Evolutionary conservation across 2,888 invertebrate species (phyloP), one percentile per base, ranked within the genome.

Genomic region (Polymixis lichenea): DNA sequence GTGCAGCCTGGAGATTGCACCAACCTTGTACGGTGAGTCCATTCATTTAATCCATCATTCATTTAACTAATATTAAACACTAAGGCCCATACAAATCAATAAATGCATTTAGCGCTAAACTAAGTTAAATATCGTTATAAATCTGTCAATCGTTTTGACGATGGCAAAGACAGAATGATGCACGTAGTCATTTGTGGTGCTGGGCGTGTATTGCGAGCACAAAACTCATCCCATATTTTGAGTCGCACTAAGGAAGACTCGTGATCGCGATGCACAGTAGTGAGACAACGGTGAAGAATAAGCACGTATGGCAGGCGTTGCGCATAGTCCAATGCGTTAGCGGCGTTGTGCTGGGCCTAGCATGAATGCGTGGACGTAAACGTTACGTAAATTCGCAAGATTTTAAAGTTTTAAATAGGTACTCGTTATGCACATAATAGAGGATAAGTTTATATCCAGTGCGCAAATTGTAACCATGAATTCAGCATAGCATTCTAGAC

Each of bases 21-120:
- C 87, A 98, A 98, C 93, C 97, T 98, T 83, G 98, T 98, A 82
- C 97, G 97, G 98, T 98, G 92, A 86, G 83, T 51, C 9, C 19
- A 22, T 0, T 15, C 2, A 71, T n/a, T n/a, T n/a, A n/a, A n/a
- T n/a, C n/a, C n/a, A 28, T 51, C 15, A 49, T 61, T 61, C n/a
- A 22, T 38, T 6, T 19, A n/a, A 17, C 3, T 28, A 13, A 25
- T 22, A 38, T 51, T 28, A 53, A 15, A 43, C n/a, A 55, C 9
- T 32, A 32, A 7, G 32, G 32, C n/a, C 11, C n/a, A 55, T 32
- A 32, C 6, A 32, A 17, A 66, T 49, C 8, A 22, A 8, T 49
- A 28, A 22, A 53, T 22, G 32, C 32, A 66, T 51, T 22, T 9
- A 66, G 17, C 17, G 28, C 28, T 66, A 53, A 53, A 32, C 22